Base-by-base conservation (phyloP, 2,113 vertebrate species). In the Urocolius indicus region DNA sequence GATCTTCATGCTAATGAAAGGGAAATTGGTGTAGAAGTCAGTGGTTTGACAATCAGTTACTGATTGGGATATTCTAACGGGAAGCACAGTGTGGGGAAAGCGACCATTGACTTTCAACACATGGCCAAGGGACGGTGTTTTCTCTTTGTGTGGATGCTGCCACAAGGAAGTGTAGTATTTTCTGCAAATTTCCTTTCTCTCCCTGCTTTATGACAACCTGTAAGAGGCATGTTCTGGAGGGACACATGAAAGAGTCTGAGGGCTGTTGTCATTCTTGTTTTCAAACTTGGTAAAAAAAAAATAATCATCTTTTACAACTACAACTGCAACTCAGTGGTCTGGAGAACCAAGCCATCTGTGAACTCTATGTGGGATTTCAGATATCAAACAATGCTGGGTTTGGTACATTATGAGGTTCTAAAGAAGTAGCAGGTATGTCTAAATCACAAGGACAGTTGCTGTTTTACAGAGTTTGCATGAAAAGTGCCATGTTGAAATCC, bases 131-230 rank as follows among this genome's bases (percentile, higher is more conserved):
- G 75, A 85, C 51, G 23, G 16, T 72, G 59, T 90, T 87, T 95
- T 80, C 76, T 67, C 36, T 76, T 85, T 73, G 48, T 87, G 49
- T 67, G 61, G 87, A 84, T 81, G 66, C 62, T 95, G 68, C 82
- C 59, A 93, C 43, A 81, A 57, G 66, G 45, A 92, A 90, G 17
- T 76, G 58, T 36, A 95, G 68, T 66, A 71, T 90, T 96, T 95
- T 84, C 90, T 66, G 88, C 72, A 89, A 87, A 58, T 45, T 49
- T 83, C 45, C 48, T 61, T 93, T 87, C 89, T 29, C 69, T 68
- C 14, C 67, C 36, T 90, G 57, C 84, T 93, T 85, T 80, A 61
- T 63, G 79, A 57, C 45, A 87, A 36, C n/a, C 83, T 93, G 65
- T 87, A 95, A 87, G 71, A 85, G 91, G 49, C 30, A 27, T 94